Percentiles rank a stretch among this genome's conserved stretches.
Evolutionary conservation across 2,113 vertebrate species (phyloP).

Genomic region (Pandion haliaetus): DNA sequence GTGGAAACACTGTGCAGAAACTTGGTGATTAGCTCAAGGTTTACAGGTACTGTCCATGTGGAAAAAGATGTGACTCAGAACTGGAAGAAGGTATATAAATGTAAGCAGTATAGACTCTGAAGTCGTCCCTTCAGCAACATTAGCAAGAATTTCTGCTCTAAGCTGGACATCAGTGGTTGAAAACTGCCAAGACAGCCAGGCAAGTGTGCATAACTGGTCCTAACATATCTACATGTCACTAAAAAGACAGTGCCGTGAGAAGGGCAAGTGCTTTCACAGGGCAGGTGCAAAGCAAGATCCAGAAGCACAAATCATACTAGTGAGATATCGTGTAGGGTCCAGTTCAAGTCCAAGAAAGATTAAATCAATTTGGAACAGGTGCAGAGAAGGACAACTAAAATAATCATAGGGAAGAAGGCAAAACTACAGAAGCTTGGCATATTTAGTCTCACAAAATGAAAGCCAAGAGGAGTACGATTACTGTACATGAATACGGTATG

Average conservation of each 20-base stretch:
- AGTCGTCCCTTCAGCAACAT: neutral
- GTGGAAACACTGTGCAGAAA: neutral
- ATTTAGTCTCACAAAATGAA: neutral
- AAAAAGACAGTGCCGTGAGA: neutral
- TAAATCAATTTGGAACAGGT: neutral
- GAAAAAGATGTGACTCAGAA: neutral
- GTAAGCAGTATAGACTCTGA: neutral
- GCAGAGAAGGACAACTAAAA: neutral
- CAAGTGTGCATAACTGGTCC: neutral
- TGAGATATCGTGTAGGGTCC: neutral
- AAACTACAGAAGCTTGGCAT: neutral
- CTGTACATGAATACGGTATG: neutral
- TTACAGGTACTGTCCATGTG: rapidly evolving
- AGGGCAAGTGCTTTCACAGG: neutral
- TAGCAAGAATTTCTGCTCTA: neutral
- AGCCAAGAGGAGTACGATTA: neutral
- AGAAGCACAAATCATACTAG: neutral
- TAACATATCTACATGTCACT: neutral
- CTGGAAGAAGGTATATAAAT: neutral
- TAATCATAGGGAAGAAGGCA: neutral
- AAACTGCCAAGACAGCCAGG: neutral
- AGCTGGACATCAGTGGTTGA: neutral
- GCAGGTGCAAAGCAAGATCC: neutral
- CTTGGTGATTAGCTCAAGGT: neutral
- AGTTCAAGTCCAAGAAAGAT: neutral